Percentiles rank a stretch among this genome's conserved stretches.
phyloP scores from a whole-genome alignment of 2,888 invertebrate species.

The Chaetogeoica ovagalla region DNA sequence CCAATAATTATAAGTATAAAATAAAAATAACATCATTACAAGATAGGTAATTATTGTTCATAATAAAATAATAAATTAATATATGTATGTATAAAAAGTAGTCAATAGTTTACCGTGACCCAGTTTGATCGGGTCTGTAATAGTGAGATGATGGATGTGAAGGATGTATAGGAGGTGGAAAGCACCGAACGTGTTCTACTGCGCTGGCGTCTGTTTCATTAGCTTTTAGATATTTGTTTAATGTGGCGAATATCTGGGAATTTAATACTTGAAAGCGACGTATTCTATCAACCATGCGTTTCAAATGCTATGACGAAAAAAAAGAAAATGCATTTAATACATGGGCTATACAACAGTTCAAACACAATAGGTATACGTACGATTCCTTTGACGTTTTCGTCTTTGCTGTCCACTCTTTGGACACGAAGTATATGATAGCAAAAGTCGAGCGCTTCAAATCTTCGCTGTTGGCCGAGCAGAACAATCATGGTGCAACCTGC shows the following conservation, averaged over 20 bases:
- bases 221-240: conserved; percentile 90
- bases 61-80: conserved; percentile 17
- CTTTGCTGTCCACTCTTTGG: conserved; percentile 93
- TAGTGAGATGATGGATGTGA: conserved; percentile 66
- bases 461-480: conserved; percentile 88
- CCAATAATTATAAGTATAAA: conserved; percentile 23
- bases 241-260: conserved; percentile 94
- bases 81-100: neutral
- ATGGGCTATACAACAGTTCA: neutral
- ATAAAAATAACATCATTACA: conserved; percentile 4
- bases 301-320: conserved; percentile 72
- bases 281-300: conserved; percentile 96
- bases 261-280: conserved; percentile 97
- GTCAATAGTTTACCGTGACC: conserved; percentile 31
- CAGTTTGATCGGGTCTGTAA: conserved; percentile 59
- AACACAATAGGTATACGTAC: conserved; percentile 66
- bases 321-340: conserved; percentile 51
- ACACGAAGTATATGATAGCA: conserved; percentile 96
- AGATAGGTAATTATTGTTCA: conserved; percentile 14
- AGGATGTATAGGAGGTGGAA: conserved; percentile 90
- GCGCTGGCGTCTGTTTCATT: conserved; percentile 77
- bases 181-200: conserved; percentile 95
- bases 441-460: conserved; percentile 97
- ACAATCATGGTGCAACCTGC: conserved; percentile 97
- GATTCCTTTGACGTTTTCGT: conserved; percentile 91